Percentiles rank a stretch among this genome's conserved stretches.
Conservation (phyloP, 1,140 invertebrate genomes). For the Trichonephila clavata region DNA sequence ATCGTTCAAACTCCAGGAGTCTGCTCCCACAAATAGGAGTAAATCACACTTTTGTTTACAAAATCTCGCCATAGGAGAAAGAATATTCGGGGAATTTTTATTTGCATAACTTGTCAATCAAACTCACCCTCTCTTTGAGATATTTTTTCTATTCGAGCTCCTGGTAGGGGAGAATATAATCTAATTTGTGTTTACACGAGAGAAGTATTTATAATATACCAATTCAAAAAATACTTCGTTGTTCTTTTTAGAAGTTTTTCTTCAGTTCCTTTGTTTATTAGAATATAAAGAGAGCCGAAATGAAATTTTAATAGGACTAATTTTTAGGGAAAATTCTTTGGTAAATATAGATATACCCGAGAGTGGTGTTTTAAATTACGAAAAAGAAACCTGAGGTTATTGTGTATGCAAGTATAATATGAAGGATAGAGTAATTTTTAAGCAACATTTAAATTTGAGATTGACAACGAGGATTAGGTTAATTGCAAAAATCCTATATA, state of each 20-base stretch:
- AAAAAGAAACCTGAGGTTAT: no score
- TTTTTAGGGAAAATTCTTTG: no score
- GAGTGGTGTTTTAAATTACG: no score
- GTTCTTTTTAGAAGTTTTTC: not conserved
- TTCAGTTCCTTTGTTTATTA: not conserved
- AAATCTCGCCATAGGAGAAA: slow-evolving; percentile 39
- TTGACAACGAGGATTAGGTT: no score
- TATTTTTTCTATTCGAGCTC: slow-evolving; percentile 12
- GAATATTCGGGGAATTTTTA: slow-evolving; percentile 25
- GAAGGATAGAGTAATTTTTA: no score
- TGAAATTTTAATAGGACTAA: no score
- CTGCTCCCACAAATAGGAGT: slow-evolving; percentile 35
- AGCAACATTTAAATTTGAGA: no score
- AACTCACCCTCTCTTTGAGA: not conserved
- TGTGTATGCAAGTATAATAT: no score
- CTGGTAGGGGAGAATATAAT: slow-evolving; percentile 1
- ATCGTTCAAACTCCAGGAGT: slow-evolving; percentile 28
- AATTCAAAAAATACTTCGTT: not conserved
- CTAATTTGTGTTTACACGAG: not conserved
- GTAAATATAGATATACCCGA: no score
- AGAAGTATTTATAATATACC: not conserved
- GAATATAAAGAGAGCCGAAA: no score
- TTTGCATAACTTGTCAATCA: slow-evolving; percentile 38
- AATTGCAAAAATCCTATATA: no score
- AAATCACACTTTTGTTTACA: slow-evolving; percentile 58